A percentile compares a stretch with the other conserved stretches of the same genome.
phyloP scores from a whole-genome alignment of 2,797 vertebrate genomes.

The Sarcophilus harrisii region DNA sequence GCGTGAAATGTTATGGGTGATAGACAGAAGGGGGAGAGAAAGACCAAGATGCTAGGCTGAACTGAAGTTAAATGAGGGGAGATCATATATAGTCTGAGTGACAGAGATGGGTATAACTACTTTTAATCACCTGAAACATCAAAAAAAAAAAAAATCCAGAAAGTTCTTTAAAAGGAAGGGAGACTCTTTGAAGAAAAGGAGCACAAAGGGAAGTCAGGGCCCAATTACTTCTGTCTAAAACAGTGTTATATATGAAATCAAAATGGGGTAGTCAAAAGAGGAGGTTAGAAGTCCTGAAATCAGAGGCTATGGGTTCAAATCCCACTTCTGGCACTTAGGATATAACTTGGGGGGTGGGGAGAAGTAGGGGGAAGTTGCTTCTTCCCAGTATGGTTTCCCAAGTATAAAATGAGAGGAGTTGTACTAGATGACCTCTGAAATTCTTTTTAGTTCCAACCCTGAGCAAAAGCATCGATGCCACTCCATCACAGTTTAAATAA shows the following conservation, averaged over 20 bases:
- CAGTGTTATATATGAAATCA: not conserved
- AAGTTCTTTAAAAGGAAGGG: slow-evolving; percentile 5
- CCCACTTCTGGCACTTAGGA: not conserved
- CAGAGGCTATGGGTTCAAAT: not conserved
- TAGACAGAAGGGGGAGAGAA: no score
- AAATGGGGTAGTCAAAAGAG: not conserved
- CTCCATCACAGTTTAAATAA: not conserved
- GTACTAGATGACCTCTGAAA: not conserved
- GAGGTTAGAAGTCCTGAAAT: not conserved
- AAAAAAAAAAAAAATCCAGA: not conserved
- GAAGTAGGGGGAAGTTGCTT: not conserved
- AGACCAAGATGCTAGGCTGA: not conserved
- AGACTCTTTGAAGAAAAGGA: not conserved
- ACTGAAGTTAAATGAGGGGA: not conserved
- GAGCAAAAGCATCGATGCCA: not conserved
- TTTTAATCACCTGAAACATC: not conserved
- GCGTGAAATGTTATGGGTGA: no score
- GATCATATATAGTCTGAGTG: not conserved
- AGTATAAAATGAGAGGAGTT: not conserved
- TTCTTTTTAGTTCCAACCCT: not conserved
- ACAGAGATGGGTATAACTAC: not conserved
- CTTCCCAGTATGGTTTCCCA: not conserved
- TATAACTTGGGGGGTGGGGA: not conserved
- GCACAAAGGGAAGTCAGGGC: not conserved
- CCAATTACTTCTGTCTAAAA: not conserved